phyloP scores from a whole-genome alignment of 2,113 vertebrate species.

The Patagioenas fasciata region DNA sequence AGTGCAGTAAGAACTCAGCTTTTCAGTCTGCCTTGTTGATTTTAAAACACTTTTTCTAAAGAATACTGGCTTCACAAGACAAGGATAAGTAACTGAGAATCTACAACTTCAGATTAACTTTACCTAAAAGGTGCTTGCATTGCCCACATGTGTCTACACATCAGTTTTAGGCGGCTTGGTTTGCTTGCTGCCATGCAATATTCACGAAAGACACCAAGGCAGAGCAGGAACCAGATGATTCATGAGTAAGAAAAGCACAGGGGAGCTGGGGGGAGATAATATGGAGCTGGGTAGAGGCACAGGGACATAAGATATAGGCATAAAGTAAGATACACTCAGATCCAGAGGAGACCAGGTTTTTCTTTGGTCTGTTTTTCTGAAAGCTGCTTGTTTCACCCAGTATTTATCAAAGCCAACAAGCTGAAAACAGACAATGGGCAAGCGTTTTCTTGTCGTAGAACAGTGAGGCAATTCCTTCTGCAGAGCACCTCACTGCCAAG shows the following conservation, averaged over 20 bases:
- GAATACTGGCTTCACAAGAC: neutral
- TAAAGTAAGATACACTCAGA: neutral
- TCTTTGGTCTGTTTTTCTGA: neutral
- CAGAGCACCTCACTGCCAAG: neutral
- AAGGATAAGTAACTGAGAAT: neutral
- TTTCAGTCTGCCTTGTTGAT: neutral
- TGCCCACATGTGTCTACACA: neutral
- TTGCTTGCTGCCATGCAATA: neutral
- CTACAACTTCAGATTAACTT: neutral
- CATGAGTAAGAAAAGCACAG: neutral
- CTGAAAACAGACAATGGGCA: neutral
- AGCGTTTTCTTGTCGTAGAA: neutral
- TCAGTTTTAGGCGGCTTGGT: neutral
- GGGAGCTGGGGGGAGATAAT: too few relatives aligned
- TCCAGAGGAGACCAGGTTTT: neutral
- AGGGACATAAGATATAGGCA: neutral
- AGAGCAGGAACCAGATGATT: neutral
- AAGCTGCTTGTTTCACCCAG: neutral
- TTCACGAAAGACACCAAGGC: accelerated
- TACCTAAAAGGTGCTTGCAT: neutral
- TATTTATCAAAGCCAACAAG: neutral
- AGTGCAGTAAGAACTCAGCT: neutral
- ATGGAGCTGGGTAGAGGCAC: neutral
- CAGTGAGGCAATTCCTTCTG: neutral
- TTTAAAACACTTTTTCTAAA: neutral